Evolutionary conservation across 1,140 invertebrate genomes (phyloP), one percentile per base, ranked within the genome.

Genomic region (Luehdorfia chinensis): DNA sequence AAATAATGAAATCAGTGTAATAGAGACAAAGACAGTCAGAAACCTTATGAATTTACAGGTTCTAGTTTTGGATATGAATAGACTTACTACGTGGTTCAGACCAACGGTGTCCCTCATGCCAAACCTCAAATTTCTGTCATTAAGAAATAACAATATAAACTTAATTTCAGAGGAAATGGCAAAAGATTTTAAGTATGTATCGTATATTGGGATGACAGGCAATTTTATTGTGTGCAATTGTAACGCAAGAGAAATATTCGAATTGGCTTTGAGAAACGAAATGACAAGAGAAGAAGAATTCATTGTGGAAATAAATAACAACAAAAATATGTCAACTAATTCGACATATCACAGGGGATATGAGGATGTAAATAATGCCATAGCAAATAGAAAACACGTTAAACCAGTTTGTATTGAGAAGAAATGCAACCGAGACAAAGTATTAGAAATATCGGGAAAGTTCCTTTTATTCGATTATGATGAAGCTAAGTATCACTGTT

Each of bases 211-310:
- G 8, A 15, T 90, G 0, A 78, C 84, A 0, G 67, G 71, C 0
- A 91, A 91, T 54, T 75, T 84, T 11, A 84, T 91, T 4, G 59
- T 90, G 0, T 91, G 90, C 45, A 87, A 88, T 47, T 88, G 89
- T 47, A 46, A 80, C 3, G 39, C 80, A 0, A 75, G 87, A 45
- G 74, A 88, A 6, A 64, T 91, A 0, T 79, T 83, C 11, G 85
- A 89, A 11, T 48, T 84, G 6, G 84, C 79, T 0, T 63, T 67
- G 6, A 55, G 36, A 23, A 85, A 73, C 23, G 73, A 83, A 43
- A 55, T 33, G 3, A 34, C 11, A 0, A 15, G 21, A 2, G 39
- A 43, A 1, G 21, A 54, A 2, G 27, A 6, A 8, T 25, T 50
- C 0, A 45, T 60, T 30, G 30, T 2, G 9, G 23, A 18, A 4